phyloP scores from a whole-genome alignment of 2,113 vertebrate species.

The Spermophilus dauricus region DNA sequence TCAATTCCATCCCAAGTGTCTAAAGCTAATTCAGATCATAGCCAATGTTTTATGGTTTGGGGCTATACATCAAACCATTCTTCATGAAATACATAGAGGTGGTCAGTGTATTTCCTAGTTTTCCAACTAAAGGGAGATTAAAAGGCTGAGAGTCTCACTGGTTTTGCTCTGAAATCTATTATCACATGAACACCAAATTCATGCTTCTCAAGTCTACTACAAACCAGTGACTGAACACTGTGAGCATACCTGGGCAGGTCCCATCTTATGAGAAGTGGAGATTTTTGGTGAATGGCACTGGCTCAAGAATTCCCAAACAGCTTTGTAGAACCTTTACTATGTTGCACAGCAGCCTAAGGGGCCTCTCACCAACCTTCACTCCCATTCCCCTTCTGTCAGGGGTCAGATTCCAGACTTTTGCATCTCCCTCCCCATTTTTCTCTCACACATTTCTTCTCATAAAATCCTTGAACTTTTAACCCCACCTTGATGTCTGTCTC shows the following conservation, averaged over 20 bases:
- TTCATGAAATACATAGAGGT: neutral
- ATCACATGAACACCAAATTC: neutral
- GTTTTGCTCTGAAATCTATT: neutral
- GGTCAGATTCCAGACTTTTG: neutral
- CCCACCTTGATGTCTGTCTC: neutral
- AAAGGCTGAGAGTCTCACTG: neutral
- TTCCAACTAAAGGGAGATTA: neutral
- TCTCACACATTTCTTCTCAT: neutral
- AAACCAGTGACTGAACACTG: neutral
- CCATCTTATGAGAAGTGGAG: neutral
- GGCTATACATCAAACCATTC: neutral
- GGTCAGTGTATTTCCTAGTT: neutral
- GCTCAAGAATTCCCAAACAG: neutral
- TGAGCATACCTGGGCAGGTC: neutral
- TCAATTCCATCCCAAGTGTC: neutral
- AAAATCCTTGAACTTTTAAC: neutral
- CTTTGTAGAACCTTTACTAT: neutral
- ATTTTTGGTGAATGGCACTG: neutral
- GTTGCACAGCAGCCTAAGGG: neutral
- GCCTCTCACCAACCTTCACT: neutral
- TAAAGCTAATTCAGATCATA: neutral
- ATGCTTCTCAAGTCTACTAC: neutral
- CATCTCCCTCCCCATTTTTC: neutral
- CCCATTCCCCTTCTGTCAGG: neutral
- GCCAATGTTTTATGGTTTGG: neutral